A percentile compares a stretch with the other conserved stretches of the same genome.
Evolutionary conservation across 2,113 vertebrate genomes (phyloP).

Genomic region (Perca flavescens): DNA sequence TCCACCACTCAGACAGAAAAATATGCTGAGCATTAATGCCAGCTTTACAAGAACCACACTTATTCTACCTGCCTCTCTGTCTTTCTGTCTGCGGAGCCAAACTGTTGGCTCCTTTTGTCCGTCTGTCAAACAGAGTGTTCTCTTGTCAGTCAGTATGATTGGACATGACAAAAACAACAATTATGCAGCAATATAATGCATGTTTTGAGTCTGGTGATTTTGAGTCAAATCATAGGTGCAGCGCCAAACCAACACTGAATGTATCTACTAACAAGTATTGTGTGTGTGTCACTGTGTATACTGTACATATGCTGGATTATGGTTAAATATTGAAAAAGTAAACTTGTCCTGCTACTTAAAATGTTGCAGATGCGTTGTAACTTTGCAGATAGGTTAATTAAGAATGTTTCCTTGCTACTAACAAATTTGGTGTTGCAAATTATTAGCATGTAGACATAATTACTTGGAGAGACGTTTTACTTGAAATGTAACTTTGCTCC

Average conservation of each 20-base stretch:
- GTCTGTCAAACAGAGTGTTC: slow-evolving; percentile 21
- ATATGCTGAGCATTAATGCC: slow-evolving; percentile 54
- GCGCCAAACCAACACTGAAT: neutral
- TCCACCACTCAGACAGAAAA: slow-evolving; percentile 38
- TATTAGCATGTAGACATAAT: too few relatives aligned
- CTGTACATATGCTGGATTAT: too few relatives aligned
- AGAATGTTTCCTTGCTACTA: too few relatives aligned
- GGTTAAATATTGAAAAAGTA: too few relatives aligned
- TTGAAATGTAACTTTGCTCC: too few relatives aligned
- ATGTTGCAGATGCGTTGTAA: too few relatives aligned
- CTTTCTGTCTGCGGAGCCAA: slow-evolving; percentile 23
- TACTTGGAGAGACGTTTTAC: too few relatives aligned
- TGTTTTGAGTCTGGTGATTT: neutral
- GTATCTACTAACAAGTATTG: neutral
- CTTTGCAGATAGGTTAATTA: too few relatives aligned
- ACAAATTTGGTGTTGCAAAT: too few relatives aligned
- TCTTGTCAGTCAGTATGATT: slow-evolving; percentile 17
- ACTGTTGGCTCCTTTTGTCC: slow-evolving; percentile 32
- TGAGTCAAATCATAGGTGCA: neutral
- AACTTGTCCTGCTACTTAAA: too few relatives aligned
- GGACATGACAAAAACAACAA: neutral
- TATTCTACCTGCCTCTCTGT: slow-evolving; percentile 42
- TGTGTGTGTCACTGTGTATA: neutral
- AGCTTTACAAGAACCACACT: slow-evolving; percentile 25
- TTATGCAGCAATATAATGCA: slow-evolving; percentile 4